Base-by-base conservation (phyloP, 2,888 invertebrate genomes). In the Phortica okadai region DNA sequence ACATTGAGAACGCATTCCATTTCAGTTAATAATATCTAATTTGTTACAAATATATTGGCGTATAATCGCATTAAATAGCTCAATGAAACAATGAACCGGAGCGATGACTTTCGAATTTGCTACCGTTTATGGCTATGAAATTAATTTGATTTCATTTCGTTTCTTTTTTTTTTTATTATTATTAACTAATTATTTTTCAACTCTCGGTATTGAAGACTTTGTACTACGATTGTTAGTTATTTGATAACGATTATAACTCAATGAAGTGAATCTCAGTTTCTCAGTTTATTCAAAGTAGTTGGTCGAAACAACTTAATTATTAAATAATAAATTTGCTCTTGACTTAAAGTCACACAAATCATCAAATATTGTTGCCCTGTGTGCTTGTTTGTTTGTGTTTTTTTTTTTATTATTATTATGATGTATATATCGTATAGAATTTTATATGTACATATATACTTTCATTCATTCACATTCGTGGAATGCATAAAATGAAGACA, bases 21-120 rank as follows among this genome's bases (percentile, higher is more conserved):
- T 11, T 76, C 54, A n/a, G 54, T 21, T 41, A 54, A 25, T 25
- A 66, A 74, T 76, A 74, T 77, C 72, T 74, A 69, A 64, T 72
- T 67, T 64, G 72, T 44, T 67, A 42, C 74, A 77, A 77, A 70
- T 70, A 74, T 72, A 77, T 70, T 76, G 76, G 67, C 58, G 16
- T 66, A 44, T 74, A 77, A 75, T 75, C 74, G 67, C 16, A 16
- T 50, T 14, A 67, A 41, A 10, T n/a, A 25, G n/a, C 14, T 66
- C 66, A 66, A n/a, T 21, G 58, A n/a, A 10, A 21, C 58, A 14
- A 11, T 62, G 8, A 25, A 25, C 25, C 62, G 62, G 14, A 2
- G 4, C 8, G 62, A 62, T 25, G 44, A 8, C 45, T 42, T n/a
- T 41, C 50, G 45, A 33, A 42, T 45, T 76, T 11, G 42, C 76